phyloP scores from a whole-genome alignment of 2,113 vertebrate genomes.

The Dasyurus viverrinus region DNA sequence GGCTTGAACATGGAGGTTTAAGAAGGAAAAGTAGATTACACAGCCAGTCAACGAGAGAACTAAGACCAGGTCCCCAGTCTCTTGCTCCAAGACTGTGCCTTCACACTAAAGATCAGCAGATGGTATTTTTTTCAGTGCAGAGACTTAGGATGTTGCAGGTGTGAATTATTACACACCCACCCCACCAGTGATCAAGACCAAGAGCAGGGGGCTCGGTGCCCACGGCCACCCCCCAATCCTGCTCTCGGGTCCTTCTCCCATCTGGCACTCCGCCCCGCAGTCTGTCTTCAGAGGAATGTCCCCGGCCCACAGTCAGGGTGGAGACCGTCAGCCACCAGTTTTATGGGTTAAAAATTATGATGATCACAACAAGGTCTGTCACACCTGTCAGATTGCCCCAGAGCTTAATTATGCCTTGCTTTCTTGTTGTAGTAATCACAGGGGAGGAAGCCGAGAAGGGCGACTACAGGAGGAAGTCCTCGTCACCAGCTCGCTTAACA shows the following conservation, averaged over 20 bases:
- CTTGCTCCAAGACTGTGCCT: not conserved
- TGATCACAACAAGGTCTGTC: not conserved
- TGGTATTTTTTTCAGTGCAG: not conserved
- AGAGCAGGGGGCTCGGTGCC: not conserved
- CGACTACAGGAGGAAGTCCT: not conserved
- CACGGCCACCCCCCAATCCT: not conserved
- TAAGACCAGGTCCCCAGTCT: not conserved
- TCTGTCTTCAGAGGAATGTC: too few relatives aligned
- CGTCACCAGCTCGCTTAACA: not conserved
- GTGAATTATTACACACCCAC: not conserved
- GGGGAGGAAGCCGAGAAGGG: not conserved
- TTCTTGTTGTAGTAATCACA: not conserved
- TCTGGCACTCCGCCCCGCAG: not conserved
- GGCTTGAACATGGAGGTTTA: not conserved
- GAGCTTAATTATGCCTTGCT: not conserved
- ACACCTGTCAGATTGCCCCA: constrained; percentile 3
- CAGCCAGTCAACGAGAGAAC: not conserved
- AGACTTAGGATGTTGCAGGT: not conserved
- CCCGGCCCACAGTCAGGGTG: not conserved
- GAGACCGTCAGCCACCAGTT: not conserved
- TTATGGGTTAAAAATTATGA: not conserved
- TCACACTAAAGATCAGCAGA: not conserved
- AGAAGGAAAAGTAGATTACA: not conserved
- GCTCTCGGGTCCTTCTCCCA: not conserved
- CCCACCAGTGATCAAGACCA: not conserved